phyloP scores from a whole-genome alignment of 2,888 invertebrate genomes.

The Sinodicranocentrus sp. region DNA sequence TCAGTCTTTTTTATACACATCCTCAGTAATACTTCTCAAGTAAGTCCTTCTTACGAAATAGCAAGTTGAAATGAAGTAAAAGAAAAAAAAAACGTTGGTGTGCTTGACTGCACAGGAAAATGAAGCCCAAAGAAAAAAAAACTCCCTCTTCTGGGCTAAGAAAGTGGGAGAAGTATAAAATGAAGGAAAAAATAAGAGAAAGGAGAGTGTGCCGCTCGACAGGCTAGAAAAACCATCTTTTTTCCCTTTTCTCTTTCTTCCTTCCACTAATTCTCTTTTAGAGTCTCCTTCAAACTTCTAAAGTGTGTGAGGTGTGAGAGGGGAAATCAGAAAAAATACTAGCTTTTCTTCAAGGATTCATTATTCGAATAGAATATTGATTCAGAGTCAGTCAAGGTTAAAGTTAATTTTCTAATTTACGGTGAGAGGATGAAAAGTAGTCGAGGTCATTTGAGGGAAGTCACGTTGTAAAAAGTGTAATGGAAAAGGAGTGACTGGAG shows the following conservation, averaged over 20 bases:
- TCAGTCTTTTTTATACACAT: no score
- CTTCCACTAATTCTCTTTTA: neutral
- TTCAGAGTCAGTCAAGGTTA: no score
- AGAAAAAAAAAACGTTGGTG: slow-evolving; percentile 71
- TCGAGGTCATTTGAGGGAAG: neutral
- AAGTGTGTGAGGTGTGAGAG: no score
- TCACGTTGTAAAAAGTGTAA: neutral
- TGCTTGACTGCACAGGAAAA: slow-evolving; percentile 77
- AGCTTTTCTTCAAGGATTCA: no score
- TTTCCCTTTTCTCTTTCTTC: neutral
- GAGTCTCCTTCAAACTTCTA: no score
- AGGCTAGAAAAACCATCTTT: neutral
- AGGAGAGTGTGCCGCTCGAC: neutral
- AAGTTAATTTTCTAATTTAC: neutral
- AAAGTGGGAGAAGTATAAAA: slow-evolving; percentile 16
- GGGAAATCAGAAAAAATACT: no score
- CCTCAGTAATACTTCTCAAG: no score
- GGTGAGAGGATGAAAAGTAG: no score
- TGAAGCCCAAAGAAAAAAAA: slow-evolving; percentile 71
- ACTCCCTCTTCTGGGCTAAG: neutral
- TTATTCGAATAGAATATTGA: no score
- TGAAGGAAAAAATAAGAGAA: no score
- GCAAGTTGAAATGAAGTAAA: slow-evolving; percentile 1
- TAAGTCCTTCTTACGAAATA: no score
- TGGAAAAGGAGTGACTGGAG: neutral